phyloP scores from a whole-genome alignment of 2,797 vertebrate genomes.

The Brotula barbata region DNA sequence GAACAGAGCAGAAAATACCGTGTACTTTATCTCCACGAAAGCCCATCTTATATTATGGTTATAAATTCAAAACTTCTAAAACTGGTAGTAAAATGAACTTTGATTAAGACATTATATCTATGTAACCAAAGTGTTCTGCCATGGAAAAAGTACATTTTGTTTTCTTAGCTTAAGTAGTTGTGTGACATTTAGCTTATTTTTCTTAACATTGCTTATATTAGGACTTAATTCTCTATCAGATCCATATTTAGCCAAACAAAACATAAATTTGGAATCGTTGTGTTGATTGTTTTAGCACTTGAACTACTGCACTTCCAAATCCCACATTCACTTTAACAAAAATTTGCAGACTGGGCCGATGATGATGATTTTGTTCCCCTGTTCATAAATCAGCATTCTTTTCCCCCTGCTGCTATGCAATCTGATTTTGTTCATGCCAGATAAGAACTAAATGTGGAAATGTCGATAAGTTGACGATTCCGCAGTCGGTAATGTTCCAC shows the following conservation, averaged over 20 bases:
- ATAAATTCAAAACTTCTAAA: constrained; percentile 21
- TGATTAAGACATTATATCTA: constrained; percentile 51
- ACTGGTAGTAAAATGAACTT: constrained; percentile 27
- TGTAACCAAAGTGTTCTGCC: constrained; percentile 37
- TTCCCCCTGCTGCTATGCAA: constrained; percentile 7
- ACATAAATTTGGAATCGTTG: constrained; percentile 3
- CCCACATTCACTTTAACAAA: constrained; percentile 11
- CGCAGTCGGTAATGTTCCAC: background rate
- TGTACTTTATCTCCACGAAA: constrained; percentile 2
- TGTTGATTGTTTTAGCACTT: constrained; percentile 14
- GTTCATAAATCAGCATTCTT: constrained; percentile 19
- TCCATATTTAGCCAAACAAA: constrained; percentile 23
- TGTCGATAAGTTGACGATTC: constrained; percentile 22
- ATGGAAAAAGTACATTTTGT: constrained; percentile 28
- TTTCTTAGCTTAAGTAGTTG: constrained; percentile 18
- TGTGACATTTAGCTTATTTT: background rate
- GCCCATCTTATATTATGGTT: constrained; percentile 4
- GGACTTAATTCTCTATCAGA: constrained; percentile 16
- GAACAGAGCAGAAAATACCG: constrained; percentile 3
- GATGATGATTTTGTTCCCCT: constrained; percentile 3
- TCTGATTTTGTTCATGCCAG: constrained; percentile 15
- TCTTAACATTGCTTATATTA: constrained; percentile 28
- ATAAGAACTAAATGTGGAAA: constrained; percentile 17
- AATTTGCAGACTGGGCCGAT: constrained; percentile 8
- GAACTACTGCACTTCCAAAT: constrained; percentile 16